These are phyloP conservation scores for Adineta ricciae DNA, from an alignment of 2,888 invertebrate genomes.

Conservation along the genomic window DNA sequence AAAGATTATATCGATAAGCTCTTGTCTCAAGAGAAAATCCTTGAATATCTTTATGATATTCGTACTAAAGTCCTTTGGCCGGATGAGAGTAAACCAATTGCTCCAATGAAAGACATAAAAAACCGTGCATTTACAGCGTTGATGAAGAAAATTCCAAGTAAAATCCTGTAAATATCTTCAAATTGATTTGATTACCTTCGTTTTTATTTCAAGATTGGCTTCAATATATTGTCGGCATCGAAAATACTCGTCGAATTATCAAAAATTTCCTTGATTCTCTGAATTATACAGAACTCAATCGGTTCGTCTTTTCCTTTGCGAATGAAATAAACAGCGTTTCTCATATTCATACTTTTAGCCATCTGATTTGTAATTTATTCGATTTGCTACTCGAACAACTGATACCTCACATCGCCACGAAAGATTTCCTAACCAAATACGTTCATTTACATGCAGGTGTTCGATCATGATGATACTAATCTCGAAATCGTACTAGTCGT, in stretches of 20 bases:
- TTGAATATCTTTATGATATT: neutral
- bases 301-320: too few species aligned
- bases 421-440: constrained; percentile 1
- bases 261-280: neutral
- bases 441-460: neutral
- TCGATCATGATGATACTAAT: neutral
- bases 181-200: too few species aligned
- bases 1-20: neutral
- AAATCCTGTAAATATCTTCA: neutral
- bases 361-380: neutral
- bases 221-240: neutral
- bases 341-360: too few species aligned
- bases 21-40: neutral
- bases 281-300: neutral
- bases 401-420: neutral
- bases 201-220: neutral
- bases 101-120: neutral
- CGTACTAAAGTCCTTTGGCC: constrained; percentile 8
- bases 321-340: too few species aligned
- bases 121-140: neutral
- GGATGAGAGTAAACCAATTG: neutral
- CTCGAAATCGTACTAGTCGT: neutral
- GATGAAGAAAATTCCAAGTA: neutral
- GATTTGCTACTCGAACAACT: constrained; percentile 18
- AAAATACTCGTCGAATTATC: neutral